Evolutionary conservation across 2,113 vertebrate genomes (phyloP), one percentile per base, ranked within the genome.

Genomic region (Procavia capensis): DNA sequence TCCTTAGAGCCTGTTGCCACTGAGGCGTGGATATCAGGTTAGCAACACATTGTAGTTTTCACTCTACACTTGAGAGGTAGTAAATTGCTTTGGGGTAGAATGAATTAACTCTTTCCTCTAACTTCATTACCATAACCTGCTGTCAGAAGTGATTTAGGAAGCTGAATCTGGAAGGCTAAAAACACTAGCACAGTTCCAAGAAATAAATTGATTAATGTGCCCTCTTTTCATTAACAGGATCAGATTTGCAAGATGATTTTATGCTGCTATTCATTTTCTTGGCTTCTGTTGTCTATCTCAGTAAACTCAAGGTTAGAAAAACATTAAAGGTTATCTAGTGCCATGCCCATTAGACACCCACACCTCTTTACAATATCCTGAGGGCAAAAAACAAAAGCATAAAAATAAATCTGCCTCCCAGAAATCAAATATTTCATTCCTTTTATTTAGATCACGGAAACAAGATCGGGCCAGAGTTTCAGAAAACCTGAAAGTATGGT

Each of bases 21-120:
- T 96, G 97, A 97, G 96, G 97, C 93, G 95, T 0, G 96, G 93
- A 88, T 98, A 93, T 98, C 96, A 95, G 90, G 87, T 94, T 34
- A 84, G 50, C 90, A 85, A 24, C 70, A 86, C 88, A 64, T 29
- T 87, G 92, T 70, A 63, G 84, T 64, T 94, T 72, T 57, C 57
- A 78, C 59, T 93, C 95, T 91, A 68, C 70, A 94, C 90, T 95
- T 61, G 86, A 96, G 81, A 95, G 72, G 59, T 22, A 84, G 75
- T 89, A 94, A 95, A 93, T 93, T 95, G 85, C 95, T 93, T 92
- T 92, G 22, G 70, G 41, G 45, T 88, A 57, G 85, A 96, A 94
- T 84, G 74, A 96, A 92, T 96, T 91, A 95, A 96, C 96, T 91
- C 96, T 96, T 97, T 92, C 75, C 88, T 95, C 0, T 87, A 78